Base-by-base conservation (phyloP, 2,113 vertebrate genomes). In the Brachypteracias leptosomus region DNA sequence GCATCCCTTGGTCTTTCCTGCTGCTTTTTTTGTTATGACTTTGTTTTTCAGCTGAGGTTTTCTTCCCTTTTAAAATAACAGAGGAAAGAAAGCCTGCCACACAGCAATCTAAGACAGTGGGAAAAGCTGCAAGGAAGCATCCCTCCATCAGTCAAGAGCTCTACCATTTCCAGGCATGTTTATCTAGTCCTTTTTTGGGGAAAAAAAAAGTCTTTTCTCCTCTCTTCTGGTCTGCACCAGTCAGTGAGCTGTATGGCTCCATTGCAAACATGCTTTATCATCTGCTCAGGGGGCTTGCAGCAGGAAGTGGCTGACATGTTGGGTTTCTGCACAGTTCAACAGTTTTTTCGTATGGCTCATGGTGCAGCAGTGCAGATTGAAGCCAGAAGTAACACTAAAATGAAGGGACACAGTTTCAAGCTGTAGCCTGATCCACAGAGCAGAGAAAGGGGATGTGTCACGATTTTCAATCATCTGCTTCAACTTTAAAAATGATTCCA, bases 331-430 rank as follows among this genome's bases (percentile, higher is more conserved):
- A 92, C 46, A 47, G 33, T 74, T 96, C 88, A 89, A 93, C 78
- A 82, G 33, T 55, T 97, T 97, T 96, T 91, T 96, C 22, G 36
- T 83, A 93, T 89, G 83, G 93, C 68, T 88, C 18, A 4, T 4
- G 3, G 88, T 92, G 57, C 85, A 95, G 51, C 13, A 3, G 72
- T 52, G 38, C 55, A 93, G 96, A 95, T 96, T 96, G 94, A 96
- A 96, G 73, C 73, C 93, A 97, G 59, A 94, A 96, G 91, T 94
- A 97, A 94, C 75, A 68, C 87, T 94, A 87, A 70, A 93, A 93
- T 33, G 11, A 79, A 94, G 35, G 68, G 42, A 57, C 62, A 88
- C 20, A 42, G 55, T 95, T 97, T 95, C 80, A 95, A 96, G 81
- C 58, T 87, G 46, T 35, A 95, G 80, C 40, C 78, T 72, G 85